Base-by-base conservation (phyloP, 2,888 invertebrate genomes). In the Gastrophysa polygoni region DNA sequence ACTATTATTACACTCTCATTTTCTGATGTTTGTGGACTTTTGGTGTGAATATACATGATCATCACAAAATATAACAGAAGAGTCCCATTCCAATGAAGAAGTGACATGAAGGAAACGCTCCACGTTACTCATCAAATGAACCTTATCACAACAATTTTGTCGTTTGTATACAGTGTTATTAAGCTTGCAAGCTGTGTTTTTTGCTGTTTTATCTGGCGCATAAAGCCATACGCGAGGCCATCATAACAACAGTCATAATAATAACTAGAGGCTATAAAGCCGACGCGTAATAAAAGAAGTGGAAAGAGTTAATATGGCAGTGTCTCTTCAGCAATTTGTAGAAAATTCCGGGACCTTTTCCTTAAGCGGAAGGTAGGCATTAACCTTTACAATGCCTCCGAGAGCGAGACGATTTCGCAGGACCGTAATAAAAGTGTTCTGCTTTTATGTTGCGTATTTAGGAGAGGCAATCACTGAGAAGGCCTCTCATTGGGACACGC, bases 251-350 rank as follows among this genome's bases (percentile, higher is more conserved):
- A 50, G 59, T 59, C 48, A 63, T 63, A 59, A 59, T 63, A 55
- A 66, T 60, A 68, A 63, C 61, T 65, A 61, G 61, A 51, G 52
- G 56, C 67, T 63, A 65, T 71, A 71, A 70, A 70, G 68, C 66
- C 62, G 54, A 64, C 54, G 59, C 28, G 59, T 57, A 50, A 52
- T 59, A 52, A 57, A 63, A 56, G 59, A 59, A 63, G 56, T 59
- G 63, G 68, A 66, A 72, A 68, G 72, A 73, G 73, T 76, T 77
- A 74, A 75, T 77, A 76, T 75, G 72, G 70, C 72, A 75, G 76
- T 78, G 76, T 78, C 75, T 76, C 73, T 76, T 76, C 74, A 71
- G 75, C 76, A 77, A 77, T 78, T 77, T 77, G 71, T 69, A 66
- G 63, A 63, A 69, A 67, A 64, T 67, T 63, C 61, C 61, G 14